These are phyloP conservation scores for Odontothrips loti DNA, from an alignment of 2,888 invertebrate genomes.

Conservation along the genomic window DNA sequence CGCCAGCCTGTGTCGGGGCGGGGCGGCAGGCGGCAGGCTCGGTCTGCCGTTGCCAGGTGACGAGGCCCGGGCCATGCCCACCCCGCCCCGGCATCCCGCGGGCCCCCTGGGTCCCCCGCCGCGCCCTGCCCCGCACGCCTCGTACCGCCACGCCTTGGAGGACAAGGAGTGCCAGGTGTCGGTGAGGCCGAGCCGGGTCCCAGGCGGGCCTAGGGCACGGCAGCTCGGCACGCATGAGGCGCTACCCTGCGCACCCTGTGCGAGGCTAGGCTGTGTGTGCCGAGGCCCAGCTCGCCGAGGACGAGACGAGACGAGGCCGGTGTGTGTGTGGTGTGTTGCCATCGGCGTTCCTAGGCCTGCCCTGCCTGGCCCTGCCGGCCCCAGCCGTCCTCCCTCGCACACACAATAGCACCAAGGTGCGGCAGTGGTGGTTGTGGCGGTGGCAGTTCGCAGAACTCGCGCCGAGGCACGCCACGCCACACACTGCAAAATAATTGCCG, in stretches of 20 bases:
- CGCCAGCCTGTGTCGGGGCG: background rate
- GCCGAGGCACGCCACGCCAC: background rate
- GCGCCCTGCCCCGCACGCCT: background rate
- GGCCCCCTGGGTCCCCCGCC: background rate
- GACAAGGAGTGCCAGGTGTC: constrained; percentile 19
- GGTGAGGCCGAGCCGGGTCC: background rate
- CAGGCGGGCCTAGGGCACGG: background rate
- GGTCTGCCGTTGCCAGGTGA: constrained; percentile 19
- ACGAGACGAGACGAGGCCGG: background rate
- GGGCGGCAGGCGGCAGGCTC: background rate
- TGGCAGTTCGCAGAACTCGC: constrained; percentile 8
- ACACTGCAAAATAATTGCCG: constrained; percentile 26
- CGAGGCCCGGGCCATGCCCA: background rate
- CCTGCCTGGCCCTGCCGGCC: background rate
- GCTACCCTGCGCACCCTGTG: too few species aligned
- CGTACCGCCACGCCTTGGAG: background rate
- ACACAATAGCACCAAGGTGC: background rate
- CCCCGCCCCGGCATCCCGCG: too few species aligned
- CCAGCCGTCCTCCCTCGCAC: background rate
- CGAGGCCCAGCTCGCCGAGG: too few species aligned
- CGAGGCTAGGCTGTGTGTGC: background rate
- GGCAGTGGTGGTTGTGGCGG: background rate
- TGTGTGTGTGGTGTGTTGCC: background rate
- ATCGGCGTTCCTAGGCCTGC: background rate
- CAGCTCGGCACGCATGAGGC: too few species aligned